Base-by-base conservation (phyloP, 2,797 vertebrate genomes). In the Brachyalestes nurse region DNA sequence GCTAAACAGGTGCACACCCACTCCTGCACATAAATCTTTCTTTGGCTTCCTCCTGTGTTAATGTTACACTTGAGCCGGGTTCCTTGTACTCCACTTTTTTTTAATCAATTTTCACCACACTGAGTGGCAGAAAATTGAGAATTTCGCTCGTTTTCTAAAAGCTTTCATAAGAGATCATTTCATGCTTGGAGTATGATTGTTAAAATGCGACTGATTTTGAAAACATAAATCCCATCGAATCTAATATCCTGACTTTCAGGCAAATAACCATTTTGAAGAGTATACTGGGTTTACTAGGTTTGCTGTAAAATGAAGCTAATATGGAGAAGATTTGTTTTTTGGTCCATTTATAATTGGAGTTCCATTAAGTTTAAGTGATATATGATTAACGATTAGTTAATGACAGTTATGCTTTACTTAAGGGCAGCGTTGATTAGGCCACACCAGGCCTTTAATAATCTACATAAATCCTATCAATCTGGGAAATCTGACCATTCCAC, bases 101-200 rank as follows among this genome's bases (percentile, higher is more conserved):
- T 47, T 10, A 21, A 47, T 67, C 8, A 21, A 49, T 70, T 45
- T 16, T 14, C 45, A 25, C 21, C n/a, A 53, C 34, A 19, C 58
- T 6, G 49, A 5, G 34, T 13, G 13, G 53, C 71, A 72, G 28
- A 5, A 10, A 40, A 42, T 38, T 9, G 53, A 13, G 53, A 19
- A 72, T 17, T 19, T 57, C 53, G n/a, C 1, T 40, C 12, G 40
- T 58, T 55, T 40, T 57, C 71, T 72, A 58, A 72, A 72, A 72
- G 53, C 28, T 34, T 57, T 0, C 16, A 23, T 71, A 71, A 71
- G 28, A 49, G 23, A 71, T 28, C 47, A 10, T n/a, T 25, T 55
- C 23, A 19, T 12, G 25, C 16, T 23, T 71, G 9, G 23, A 53
- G 25, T 4, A 13, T 4, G 69, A 19, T 34, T 34, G 23, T 53